Base-by-base conservation (phyloP, 2,888 invertebrate species). In the Autographa pulchrina region DNA sequence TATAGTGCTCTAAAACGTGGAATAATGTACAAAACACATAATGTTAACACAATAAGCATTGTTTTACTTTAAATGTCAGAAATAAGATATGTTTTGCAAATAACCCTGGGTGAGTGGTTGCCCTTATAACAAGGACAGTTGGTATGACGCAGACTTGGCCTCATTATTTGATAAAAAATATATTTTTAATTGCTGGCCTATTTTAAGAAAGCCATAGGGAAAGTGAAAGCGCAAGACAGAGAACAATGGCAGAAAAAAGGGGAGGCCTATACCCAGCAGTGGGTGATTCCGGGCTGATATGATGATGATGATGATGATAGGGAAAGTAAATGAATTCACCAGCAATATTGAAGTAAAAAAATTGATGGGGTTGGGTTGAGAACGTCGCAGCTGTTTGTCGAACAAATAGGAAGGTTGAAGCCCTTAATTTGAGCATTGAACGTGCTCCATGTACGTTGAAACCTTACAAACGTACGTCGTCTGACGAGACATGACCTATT, bases 401-500 rank as follows among this genome's bases (percentile, higher is more conserved):
- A 66, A 68, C 68, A 73, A 78, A 78, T 72, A 68, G 63, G 69
- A 79, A 83, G 74, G 80, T 77, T 64, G 65, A 73, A 75, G 77
- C 74, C 80, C 79, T 85, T 83, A 84, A 87, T 86, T 84, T 83
- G 72, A 75, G 65, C 80, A 88, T 84, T 86, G 84, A 84, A 70
- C 75, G 77, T 56, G 11, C 25, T 20, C 54, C 54, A 11, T 80
- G 78, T 66, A 74, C 75, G 65, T 66, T 14, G 82, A 87, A 89
- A 80, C 87, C 86, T 85, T 85, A 85, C 80, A 83, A 86, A 82
- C 72, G 80, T 74, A 77, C 75, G 81, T 85, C 82, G 81, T 85
- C 80, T 86, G 86, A 86, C 84, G 81, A 80, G 86, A 85, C 83
- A 75, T 84, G 89, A 90, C 89, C 88, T 90, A 90, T 91, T 91